Evolutionary conservation across 2,797 vertebrate species (phyloP).

Genomic region (Netta rufina): DNA sequence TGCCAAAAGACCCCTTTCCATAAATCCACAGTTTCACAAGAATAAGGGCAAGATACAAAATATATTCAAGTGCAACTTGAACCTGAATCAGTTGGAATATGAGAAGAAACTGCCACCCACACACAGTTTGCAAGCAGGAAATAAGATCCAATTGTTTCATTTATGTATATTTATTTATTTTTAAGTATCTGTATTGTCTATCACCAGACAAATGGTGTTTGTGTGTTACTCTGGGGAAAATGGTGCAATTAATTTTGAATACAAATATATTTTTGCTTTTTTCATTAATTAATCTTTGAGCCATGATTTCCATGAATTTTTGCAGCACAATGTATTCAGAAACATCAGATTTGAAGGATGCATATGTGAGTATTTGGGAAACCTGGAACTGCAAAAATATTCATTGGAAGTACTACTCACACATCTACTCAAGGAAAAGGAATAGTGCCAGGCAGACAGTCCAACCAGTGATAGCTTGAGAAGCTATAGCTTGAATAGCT

Average conservation of each 20-base stretch:
- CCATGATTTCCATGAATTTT: neutral
- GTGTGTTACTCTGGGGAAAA: neutral
- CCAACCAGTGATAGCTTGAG: neutral
- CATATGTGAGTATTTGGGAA: neutral
- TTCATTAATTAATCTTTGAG: neutral
- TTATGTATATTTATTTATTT: conserved; percentile 47
- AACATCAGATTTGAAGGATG: neutral
- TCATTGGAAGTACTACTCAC: neutral
- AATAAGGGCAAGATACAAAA: conserved; percentile 8
- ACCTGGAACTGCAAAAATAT: neutral
- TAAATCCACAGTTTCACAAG: conserved; percentile 33
- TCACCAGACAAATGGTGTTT: neutral
- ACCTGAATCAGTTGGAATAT: conserved; percentile 20
- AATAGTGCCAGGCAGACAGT: neutral
- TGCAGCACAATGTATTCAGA: neutral
- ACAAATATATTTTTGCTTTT: neutral
- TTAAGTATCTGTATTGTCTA: conserved; percentile 22
- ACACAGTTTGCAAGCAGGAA: conserved; percentile 19
- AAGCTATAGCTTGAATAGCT: neutral
- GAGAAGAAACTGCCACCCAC: conserved; percentile 44
- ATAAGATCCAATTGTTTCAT: conserved; percentile 33
- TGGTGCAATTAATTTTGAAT: neutral
- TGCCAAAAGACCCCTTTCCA: conserved; percentile 23
- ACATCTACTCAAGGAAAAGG: neutral
- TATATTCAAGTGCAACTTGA: conserved; percentile 8